phyloP scores from a whole-genome alignment of 2,888 invertebrate genomes.

The Amiota minor region DNA sequence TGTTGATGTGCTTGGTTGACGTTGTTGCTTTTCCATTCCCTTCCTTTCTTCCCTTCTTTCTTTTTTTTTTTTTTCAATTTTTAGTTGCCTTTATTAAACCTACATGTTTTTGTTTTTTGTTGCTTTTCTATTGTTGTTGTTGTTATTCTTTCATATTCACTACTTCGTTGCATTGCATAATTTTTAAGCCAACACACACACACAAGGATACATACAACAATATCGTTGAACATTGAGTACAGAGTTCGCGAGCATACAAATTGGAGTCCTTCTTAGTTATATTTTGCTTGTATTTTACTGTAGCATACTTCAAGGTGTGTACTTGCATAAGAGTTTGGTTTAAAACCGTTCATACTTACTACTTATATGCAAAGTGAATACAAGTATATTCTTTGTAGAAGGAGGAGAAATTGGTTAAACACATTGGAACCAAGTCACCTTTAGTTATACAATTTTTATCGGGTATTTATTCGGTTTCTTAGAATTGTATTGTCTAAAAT shows the following conservation, averaged over 20 bases:
- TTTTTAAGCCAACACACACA: conserved; percentile 20
- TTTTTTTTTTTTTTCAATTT: not conserved
- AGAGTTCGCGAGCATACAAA: conserved; percentile 19
- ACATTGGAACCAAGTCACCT: too few species aligned
- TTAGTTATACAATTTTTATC: not conserved
- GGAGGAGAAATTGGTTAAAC: too few species aligned
- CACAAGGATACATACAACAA: not conserved
- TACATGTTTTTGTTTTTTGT: conserved; percentile 1
- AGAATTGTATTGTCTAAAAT: too few species aligned
- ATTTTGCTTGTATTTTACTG: conserved; percentile 22
- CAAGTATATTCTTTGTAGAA: too few species aligned
- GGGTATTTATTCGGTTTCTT: not conserved
- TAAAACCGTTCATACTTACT: too few species aligned
- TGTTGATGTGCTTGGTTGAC: not conserved
- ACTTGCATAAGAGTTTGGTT: not conserved
- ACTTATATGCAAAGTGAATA: too few species aligned
- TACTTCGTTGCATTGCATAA: conserved; percentile 22
- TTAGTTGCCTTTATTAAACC: conserved; percentile 9
- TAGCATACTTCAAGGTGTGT: conserved; percentile 23
- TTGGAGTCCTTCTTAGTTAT: conserved; percentile 21
- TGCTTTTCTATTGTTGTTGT: not conserved
- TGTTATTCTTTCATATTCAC: not conserved
- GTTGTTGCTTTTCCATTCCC: not conserved
- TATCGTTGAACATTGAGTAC: not conserved
- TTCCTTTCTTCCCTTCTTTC: not conserved